Percentiles rank a stretch among this genome's conserved stretches.
These are phyloP conservation scores for Hyposoter didymator DNA, from an alignment of 2,888 invertebrate genomes.

Conservation along the genomic window DNA sequence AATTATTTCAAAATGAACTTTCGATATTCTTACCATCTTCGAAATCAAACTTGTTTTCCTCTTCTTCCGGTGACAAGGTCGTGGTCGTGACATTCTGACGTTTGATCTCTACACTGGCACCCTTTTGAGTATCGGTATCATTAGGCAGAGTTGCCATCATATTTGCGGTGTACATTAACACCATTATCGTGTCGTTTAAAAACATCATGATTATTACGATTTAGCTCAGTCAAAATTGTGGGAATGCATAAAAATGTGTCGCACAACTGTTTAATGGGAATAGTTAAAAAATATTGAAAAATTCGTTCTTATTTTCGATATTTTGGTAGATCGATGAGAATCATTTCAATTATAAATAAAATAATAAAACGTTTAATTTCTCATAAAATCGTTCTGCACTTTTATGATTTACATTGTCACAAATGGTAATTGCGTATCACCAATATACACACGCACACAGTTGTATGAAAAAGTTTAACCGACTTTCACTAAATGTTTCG, in stretches of 20 bases:
- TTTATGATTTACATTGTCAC: conserved; percentile 55
- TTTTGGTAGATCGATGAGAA: background rate
- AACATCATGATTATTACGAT: conserved; percentile 73
- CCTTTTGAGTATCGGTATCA: conserved; percentile 66
- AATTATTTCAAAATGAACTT: background rate
- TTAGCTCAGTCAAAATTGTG: background rate
- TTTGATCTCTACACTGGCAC: conserved; percentile 43
- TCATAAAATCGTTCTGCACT: background rate
- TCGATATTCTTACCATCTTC: conserved; percentile 77
- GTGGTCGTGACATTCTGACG: conserved; percentile 74
- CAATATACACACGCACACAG: background rate
- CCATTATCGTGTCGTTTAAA: conserved; percentile 78
- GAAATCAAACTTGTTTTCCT: conserved; percentile 78
- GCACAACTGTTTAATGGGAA: background rate
- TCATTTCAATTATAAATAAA: background rate
- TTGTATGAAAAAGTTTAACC: background rate
- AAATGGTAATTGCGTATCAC: conserved; percentile 6
- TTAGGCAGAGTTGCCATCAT: conserved; percentile 77
- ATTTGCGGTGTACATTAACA: conserved; percentile 79
- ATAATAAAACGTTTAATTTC: background rate
- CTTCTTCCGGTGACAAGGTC: conserved; percentile 78
- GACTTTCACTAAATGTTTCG: background rate
- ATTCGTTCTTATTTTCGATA: background rate
- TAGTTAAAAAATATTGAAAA: background rate
- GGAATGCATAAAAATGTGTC: conserved; percentile 8